phyloP scores from a whole-genome alignment of 1,140 invertebrate species.

The Ips nitidus region DNA sequence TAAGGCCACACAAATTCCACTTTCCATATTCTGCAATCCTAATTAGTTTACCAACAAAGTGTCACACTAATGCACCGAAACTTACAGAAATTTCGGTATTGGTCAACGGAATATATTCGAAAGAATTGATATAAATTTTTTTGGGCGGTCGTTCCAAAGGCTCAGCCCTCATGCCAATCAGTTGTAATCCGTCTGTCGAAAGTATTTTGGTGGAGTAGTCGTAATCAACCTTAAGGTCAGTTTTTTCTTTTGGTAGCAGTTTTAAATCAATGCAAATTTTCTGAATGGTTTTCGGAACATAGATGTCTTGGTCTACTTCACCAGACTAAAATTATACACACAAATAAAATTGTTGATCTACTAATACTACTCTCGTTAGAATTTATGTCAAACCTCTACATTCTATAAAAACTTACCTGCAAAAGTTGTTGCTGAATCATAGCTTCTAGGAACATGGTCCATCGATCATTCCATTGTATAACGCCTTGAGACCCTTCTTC shows the following conservation, averaged over 20 bases:
- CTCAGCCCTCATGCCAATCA: slow-evolving; percentile 42
- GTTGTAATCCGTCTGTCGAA: slow-evolving; percentile 44
- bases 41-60: background rate
- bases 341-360: too few species aligned
- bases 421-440: slow-evolving; percentile 50
- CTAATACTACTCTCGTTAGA: too few species aligned
- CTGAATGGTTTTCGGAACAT: slow-evolving; percentile 44
- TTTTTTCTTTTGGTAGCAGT: slow-evolving; percentile 39
- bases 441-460: slow-evolving; percentile 46
- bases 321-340: slow-evolving; percentile 39
- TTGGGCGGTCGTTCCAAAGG: slow-evolving; percentile 36
- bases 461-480: slow-evolving; percentile 42
- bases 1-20: slow-evolving; percentile 43
- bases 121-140: slow-evolving; percentile 40
- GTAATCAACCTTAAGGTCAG: slow-evolving; percentile 42
- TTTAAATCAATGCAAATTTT: slow-evolving; percentile 44
- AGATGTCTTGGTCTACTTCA: slow-evolving; percentile 45
- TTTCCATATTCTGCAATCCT: slow-evolving; percentile 43
- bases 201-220: slow-evolving; percentile 46
- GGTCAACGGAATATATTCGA: slow-evolving; percentile 43
- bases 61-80: slow-evolving; percentile 5
- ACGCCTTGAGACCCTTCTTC: slow-evolving; percentile 41
- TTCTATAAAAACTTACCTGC: slow-evolving; percentile 15
- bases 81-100: slow-evolving; percentile 30
- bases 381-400: too few species aligned